Base-by-base conservation (phyloP, 1,140 invertebrate genomes). In the Achatina immaculata region DNA sequence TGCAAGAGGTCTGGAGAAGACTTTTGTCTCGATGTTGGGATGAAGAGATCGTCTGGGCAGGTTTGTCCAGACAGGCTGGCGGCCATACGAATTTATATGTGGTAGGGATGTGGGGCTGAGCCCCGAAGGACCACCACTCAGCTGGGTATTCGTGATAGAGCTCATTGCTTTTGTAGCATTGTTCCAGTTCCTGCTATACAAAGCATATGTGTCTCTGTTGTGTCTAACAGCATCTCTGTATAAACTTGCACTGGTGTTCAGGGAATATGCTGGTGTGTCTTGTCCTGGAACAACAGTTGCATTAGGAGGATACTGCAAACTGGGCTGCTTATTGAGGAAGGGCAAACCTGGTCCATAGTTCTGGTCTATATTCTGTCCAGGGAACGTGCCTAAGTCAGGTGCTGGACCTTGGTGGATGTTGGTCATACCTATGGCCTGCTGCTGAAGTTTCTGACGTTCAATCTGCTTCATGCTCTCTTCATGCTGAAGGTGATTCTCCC, bases 401-500 rank as follows among this genome's bases (percentile, higher is more conserved):
- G 65, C 51, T 51, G 72, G 48, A 73, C 74, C 24, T 40, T 66
- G 51, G 79, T 73, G 40, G 28, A 74, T 16, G 3, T 45, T 65
- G 16, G 77, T 40, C 42, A 79, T 69, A 1, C 65, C 65, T 11
- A 69, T 31, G 1, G 65, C 42, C 43, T 58, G 75, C 40, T 28
- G 48, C 55, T 81, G 72, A n/a, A 43, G 51, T 51, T 83, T 77
- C 62, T 86, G 85, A 4, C 78, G 80, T 51, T 84, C 78, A n/a
- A 86, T 83, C 7, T 84, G 80, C 62, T 86, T 83, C 83, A 90
- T 85, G 78, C 86, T 89, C 77, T 91, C 89, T 65, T 89, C 81
- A 74, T 90, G 90, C 66, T 91, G 89, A 51, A 89, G 84, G 75
- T 90, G 88, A 65, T 90, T 90, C 51, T 90, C 89, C 90, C 89